phyloP scores from a whole-genome alignment of 2,888 invertebrate genomes.

The Adelphocoris suturalis region DNA sequence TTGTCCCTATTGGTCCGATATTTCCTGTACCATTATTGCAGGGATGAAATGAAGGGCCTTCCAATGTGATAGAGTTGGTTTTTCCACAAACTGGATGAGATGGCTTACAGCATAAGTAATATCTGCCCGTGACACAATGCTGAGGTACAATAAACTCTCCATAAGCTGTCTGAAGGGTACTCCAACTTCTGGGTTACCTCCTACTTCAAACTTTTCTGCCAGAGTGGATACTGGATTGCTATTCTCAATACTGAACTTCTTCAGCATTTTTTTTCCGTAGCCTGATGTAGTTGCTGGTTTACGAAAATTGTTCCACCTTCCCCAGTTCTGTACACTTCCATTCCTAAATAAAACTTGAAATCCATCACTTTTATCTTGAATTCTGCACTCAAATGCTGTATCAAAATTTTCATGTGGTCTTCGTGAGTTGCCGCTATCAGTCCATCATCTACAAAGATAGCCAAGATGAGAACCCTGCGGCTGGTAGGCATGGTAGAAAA shows the following conservation, averaged over 20 bases:
- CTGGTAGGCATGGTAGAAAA: too few species aligned
- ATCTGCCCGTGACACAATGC: slow-evolving; percentile 38
- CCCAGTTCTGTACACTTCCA: neutral
- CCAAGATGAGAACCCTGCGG: slow-evolving; percentile 32
- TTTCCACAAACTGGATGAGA: neutral
- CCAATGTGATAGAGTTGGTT: too few species aligned
- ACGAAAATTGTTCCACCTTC: neutral
- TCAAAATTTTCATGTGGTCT: neutral
- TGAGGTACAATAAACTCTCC: neutral
- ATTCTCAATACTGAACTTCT: neutral
- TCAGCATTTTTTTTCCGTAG: neutral
- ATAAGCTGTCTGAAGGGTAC: neutral
- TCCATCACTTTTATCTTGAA: neutral
- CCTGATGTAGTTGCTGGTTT: neutral
- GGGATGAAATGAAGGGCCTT: too few species aligned
- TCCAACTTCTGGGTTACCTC: neutral
- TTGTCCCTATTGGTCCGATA: too few species aligned
- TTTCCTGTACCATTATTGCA: too few species aligned
- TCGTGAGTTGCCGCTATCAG: slow-evolving; percentile 29
- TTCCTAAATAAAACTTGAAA: neutral
- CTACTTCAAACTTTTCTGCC: neutral
- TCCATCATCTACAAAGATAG: slow-evolving; percentile 62
- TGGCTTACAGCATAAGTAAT: slow-evolving; percentile 49
- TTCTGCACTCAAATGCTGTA: neutral
- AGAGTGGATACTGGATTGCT: neutral